phyloP scores from a whole-genome alignment of 2,113 vertebrate genomes.

The Cyprinodon variegatus region DNA sequence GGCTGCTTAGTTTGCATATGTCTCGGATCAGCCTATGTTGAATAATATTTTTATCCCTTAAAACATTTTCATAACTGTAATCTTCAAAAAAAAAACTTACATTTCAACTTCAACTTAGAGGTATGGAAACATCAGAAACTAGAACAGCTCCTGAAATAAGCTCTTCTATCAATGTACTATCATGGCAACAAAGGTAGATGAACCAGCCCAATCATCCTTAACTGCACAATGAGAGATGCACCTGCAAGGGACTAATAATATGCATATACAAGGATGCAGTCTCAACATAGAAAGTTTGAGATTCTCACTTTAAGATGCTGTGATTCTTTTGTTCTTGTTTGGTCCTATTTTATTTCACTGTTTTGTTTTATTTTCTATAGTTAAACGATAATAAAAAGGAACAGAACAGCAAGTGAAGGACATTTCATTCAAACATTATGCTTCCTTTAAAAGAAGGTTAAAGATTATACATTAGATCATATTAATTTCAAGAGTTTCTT shows the following conservation, averaged over 20 bases:
- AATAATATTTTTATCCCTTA: too few relatives aligned
- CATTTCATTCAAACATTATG: neutral
- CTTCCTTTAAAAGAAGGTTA: neutral
- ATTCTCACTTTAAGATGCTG: neutral
- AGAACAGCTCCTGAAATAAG: neutral
- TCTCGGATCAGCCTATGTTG: neutral
- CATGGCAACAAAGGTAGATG: neutral
- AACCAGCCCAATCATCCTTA: constrained; percentile 7
- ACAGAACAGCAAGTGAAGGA: neutral
- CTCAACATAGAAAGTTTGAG: neutral
- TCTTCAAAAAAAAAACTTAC: neutral
- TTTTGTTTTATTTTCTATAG: too few relatives aligned
- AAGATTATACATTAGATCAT: neutral
- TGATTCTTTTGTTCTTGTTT: neutral
- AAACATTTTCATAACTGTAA: neutral
- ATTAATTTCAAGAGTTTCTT: too few relatives aligned
- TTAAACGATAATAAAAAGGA: neutral
- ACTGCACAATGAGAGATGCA: constrained; percentile 22
- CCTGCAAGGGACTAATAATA: constrained; percentile 56
- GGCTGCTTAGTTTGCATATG: neutral
- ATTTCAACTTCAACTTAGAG: neutral
- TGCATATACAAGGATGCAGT: constrained; percentile 18
- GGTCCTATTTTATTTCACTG: too few relatives aligned
- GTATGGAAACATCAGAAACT: neutral
- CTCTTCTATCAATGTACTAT: neutral